phyloP scores from a whole-genome alignment of 2,888 invertebrate genomes.

The Drosophila melanocephala region DNA sequence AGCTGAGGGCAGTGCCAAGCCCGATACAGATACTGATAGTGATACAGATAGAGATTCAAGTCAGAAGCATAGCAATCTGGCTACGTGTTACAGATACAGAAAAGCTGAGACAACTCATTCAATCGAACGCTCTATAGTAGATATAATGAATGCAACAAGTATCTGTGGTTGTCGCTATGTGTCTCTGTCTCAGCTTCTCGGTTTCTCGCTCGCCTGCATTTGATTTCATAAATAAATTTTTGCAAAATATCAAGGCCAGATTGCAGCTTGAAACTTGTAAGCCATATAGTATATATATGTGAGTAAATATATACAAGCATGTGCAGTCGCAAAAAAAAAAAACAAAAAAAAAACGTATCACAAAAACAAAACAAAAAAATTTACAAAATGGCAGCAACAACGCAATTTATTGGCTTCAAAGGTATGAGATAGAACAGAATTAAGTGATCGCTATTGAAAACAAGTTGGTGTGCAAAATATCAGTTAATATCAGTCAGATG shows the following conservation, averaged over 20 bases:
- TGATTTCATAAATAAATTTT: conserved; percentile 81
- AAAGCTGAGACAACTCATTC: conserved; percentile 59
- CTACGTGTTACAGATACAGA: conserved; percentile 56
- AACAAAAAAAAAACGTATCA: conserved; percentile 13
- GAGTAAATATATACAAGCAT: conserved; percentile 35
- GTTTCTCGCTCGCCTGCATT: conserved; percentile 69
- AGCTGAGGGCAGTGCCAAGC: conserved; percentile 16
- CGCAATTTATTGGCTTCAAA: conserved; percentile 80
- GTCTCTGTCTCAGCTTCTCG: conserved; percentile 26
- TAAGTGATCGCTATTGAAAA: conserved; percentile 57
- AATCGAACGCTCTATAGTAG: conserved; percentile 62
- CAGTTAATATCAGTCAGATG: conserved; percentile 59
- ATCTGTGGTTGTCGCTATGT: conserved; percentile 60
- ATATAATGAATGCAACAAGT: conserved; percentile 79
- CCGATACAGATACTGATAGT: conserved; percentile 17
- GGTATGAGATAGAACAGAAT: conserved; percentile 69
- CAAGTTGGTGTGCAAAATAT: conserved; percentile 70
- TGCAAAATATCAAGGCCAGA: conserved; percentile 80
- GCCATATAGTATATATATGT: conserved; percentile 51
- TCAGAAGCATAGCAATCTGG: conserved; percentile 35
- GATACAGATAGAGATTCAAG: conserved; percentile 33
- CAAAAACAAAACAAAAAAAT: conserved; percentile 37
- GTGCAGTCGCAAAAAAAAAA: conserved; percentile 42
- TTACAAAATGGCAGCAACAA: conserved; percentile 54
- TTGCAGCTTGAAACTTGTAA: conserved; percentile 78